phyloP scores from a whole-genome alignment of 1,140 invertebrate species.

The Saccostrea glomerata region DNA sequence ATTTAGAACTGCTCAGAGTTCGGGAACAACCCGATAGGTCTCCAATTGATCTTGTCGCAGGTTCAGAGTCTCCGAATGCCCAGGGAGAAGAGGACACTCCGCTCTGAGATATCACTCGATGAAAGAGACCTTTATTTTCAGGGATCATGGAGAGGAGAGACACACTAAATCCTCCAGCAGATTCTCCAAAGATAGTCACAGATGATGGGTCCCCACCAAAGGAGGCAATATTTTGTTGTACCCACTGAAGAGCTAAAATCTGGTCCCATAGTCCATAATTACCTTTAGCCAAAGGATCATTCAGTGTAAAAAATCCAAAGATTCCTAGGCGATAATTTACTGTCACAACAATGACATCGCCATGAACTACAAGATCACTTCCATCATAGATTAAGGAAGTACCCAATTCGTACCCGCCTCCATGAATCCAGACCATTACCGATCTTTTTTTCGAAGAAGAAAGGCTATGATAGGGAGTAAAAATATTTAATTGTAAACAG shows the following conservation, averaged over 20 bases:
- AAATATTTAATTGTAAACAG: constrained; percentile 95
- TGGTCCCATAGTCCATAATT: constrained; percentile 82
- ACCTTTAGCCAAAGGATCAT: constrained; percentile 67
- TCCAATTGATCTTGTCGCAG: not conserved
- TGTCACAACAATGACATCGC: constrained; percentile 89
- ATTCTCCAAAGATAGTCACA: constrained; percentile 87
- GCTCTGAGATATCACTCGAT: constrained; percentile 63
- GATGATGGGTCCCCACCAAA: constrained; percentile 87
- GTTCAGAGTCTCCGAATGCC: not conserved
- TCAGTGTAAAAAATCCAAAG: constrained; percentile 86
- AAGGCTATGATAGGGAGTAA: constrained; percentile 82
- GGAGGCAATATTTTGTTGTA: constrained; percentile 84
- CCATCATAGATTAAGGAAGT: constrained; percentile 94
- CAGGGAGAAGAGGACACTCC: constrained; percentile 43
- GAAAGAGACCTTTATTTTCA: constrained; percentile 58
- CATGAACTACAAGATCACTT: constrained; percentile 84
- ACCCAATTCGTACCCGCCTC: constrained; percentile 94
- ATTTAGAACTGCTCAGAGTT: not conserved
- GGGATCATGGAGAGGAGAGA: constrained; percentile 57
- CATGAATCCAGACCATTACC: constrained; percentile 97
- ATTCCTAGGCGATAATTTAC: constrained; percentile 88
- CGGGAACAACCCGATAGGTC: not conserved
- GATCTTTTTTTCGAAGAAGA: constrained; percentile 77
- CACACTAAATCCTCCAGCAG: constrained; percentile 74
- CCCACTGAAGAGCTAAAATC: constrained; percentile 86